Evolutionary conservation across 53 echinoderm and acorn worm genomes (phyloP).

Genomic region (Paracentrotus lividus): DNA sequence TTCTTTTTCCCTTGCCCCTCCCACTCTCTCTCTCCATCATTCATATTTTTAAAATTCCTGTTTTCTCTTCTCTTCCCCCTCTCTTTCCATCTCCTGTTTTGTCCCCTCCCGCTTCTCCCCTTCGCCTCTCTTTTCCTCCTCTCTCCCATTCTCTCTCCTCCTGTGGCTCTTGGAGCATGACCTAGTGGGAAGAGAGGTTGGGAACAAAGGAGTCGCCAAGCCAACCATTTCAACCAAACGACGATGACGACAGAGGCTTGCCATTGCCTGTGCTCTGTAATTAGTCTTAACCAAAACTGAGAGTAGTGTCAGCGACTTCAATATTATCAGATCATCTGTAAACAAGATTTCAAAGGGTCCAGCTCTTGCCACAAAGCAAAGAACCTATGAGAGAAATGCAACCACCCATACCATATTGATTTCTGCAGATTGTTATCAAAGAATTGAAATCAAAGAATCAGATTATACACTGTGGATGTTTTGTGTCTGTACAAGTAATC

Average conservation of each 20-base stretch:
- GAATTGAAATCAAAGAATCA: slow-evolving; percentile 17
- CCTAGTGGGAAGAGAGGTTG: slow-evolving; percentile 33
- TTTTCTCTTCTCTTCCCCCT: not conserved
- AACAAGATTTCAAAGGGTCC: slow-evolving; percentile 32
- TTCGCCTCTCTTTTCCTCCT: not conserved
- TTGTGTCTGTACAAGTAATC: not conserved
- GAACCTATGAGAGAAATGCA: slow-evolving; percentile 22
- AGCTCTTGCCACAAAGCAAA: slow-evolving; percentile 26
- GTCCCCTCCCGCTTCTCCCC: too few relatives aligned
- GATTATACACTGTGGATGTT: too few relatives aligned
- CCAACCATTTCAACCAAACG: too few relatives aligned
- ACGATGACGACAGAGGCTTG: not conserved
- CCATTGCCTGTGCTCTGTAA: slow-evolving; percentile 15
- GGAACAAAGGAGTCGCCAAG: slow-evolving; percentile 58
- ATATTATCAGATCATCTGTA: slow-evolving; percentile 44
- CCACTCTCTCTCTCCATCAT: not conserved
- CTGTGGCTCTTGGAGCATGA: slow-evolving; percentile 23
- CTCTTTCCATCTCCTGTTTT: not conserved
- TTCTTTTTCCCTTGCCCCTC: not conserved
- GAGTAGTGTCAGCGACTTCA: not conserved
- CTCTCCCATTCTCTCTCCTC: not conserved
- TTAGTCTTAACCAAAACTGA: slow-evolving; percentile 55
- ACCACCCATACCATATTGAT: slow-evolving; percentile 35
- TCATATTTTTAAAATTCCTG: too few relatives aligned
- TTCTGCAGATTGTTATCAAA: slow-evolving; percentile 43